Evolutionary conservation across 2,797 vertebrate species (phyloP).

Genomic region (Schizopygopsis pylzovi): DNA sequence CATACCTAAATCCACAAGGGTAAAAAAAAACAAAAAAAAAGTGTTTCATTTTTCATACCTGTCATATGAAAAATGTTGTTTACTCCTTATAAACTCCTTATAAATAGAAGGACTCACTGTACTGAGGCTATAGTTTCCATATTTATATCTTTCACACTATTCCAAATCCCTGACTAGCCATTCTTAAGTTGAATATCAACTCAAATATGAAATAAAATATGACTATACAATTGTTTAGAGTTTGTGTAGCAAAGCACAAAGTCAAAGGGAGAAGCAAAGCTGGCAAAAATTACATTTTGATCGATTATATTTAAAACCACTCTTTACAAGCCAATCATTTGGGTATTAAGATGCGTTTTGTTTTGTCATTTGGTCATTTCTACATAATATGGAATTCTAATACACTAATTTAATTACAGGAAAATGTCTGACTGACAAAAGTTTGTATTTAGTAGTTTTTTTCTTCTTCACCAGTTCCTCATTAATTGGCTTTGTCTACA

Average conservation of each 20-base stretch:
- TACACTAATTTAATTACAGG: not conserved
- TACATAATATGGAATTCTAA: not conserved
- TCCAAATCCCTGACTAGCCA: constrained; percentile 18
- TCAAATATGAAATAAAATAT: constrained; percentile 18
- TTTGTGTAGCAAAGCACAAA: constrained; percentile 10
- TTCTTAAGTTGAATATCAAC: constrained; percentile 45
- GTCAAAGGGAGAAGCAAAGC: not conserved
- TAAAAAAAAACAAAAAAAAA: constrained; percentile 26
- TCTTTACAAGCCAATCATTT: constrained; percentile 17
- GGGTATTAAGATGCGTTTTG: not conserved
- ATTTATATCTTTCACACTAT: not conserved
- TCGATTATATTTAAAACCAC: not conserved
- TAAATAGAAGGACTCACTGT: not conserved
- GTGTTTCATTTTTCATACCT: not conserved
- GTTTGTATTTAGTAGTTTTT: not conserved
- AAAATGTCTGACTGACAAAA: constrained; percentile 9
- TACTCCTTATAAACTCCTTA: constrained; percentile 15
- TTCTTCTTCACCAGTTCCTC: constrained; percentile 18
- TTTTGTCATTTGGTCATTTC: not conserved
- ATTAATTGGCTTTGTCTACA: constrained; percentile 40
- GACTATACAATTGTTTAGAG: constrained; percentile 8
- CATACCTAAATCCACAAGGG: not conserved
- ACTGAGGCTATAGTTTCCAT: constrained; percentile 5
- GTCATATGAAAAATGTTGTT: constrained; percentile 17
- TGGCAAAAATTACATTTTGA: not conserved